These are phyloP conservation scores for Arge pagana DNA, from an alignment of 2,888 invertebrate species.

Conservation along the genomic window DNA sequence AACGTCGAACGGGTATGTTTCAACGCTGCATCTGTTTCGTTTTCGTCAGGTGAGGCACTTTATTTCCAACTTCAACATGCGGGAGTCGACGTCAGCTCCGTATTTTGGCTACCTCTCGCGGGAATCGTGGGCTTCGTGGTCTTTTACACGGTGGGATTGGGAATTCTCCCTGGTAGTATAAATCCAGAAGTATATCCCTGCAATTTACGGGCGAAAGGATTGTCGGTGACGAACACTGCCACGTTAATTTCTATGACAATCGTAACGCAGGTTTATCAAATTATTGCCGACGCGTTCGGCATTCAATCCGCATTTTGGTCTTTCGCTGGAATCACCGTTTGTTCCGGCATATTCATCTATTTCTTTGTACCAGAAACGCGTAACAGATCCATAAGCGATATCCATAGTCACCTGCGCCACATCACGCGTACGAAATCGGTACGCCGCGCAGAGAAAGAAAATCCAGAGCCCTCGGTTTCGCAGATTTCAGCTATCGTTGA, in stretches of 20 bases:
- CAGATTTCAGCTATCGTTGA: too few relatives aligned
- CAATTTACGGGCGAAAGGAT: not conserved
- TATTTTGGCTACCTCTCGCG: conserved; percentile 13
- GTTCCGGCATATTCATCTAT: not conserved
- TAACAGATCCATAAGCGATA: conserved; percentile 28
- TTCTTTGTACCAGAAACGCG: conserved; percentile 34
- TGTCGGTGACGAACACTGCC: not conserved
- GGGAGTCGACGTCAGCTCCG: not conserved
- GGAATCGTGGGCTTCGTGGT: not conserved
- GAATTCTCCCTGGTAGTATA: not conserved
- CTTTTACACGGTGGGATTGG: conserved; percentile 18
- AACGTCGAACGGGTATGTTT: too few relatives aligned
- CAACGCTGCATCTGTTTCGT: too few relatives aligned
- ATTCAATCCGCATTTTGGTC: conserved; percentile 24
- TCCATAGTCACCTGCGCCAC: too few relatives aligned
- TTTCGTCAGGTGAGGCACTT: too few relatives aligned
- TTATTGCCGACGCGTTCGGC: conserved; percentile 1
- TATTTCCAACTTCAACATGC: not conserved
- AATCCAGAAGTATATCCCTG: not conserved
- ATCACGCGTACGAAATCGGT: too few relatives aligned
- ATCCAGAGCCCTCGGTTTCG: too few relatives aligned
- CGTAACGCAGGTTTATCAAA: not conserved
- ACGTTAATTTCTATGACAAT: not conserved
- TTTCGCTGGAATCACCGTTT: conserved; percentile 16
- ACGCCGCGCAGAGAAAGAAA: too few relatives aligned